Evolutionary conservation across 30 jellyfish, hydroid and myxozoan species (phyloP).

Genomic region (Aurelia aurita): DNA sequence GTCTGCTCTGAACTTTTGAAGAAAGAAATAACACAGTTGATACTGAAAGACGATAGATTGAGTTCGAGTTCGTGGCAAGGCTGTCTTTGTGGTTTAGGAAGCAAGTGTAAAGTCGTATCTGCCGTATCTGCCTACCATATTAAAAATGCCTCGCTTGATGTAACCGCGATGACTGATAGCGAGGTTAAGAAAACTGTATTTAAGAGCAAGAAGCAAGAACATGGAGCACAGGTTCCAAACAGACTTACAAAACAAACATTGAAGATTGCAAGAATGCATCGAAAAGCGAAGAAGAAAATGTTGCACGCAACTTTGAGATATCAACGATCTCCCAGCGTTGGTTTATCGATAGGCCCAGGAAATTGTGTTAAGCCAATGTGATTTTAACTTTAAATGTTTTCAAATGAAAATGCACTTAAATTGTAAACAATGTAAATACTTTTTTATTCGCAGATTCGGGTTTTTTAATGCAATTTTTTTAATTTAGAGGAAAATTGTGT

Average conservation of each 20-base stretch:
- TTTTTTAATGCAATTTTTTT: too few relatives aligned
- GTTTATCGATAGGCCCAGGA: slow-evolving; percentile 71
- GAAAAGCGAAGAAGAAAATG: slow-evolving; percentile 51
- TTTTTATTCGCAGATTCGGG: too few relatives aligned
- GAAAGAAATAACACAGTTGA: slow-evolving; percentile 34
- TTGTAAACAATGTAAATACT: too few relatives aligned
- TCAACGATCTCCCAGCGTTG: slow-evolving; percentile 51
- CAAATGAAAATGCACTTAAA: too few relatives aligned
- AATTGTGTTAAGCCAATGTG: slow-evolving; percentile 57
- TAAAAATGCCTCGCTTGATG: slow-evolving; percentile 62
- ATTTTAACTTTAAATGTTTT: neutral
- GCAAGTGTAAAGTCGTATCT: slow-evolving; percentile 58
- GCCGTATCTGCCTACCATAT: slow-evolving; percentile 73
- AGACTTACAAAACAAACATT: slow-evolving; percentile 49
- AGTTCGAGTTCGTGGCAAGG: slow-evolving; percentile 36
- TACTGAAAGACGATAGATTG: neutral
- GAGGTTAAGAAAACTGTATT: neutral
- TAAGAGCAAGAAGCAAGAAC: neutral
- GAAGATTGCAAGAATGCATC: slow-evolving; percentile 60
- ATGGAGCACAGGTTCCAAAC: neutral
- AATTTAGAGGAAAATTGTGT: too few relatives aligned
- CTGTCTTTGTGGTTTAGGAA: slow-evolving; percentile 59
- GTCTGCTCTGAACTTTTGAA: slow-evolving; percentile 3
- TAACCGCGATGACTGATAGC: neutral
- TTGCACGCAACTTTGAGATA: slow-evolving; percentile 64